A percentile compares a stretch with the other conserved stretches of the same genome.
These are phyloP conservation scores for Stegastes partitus DNA, from an alignment of 2,113 vertebrate genomes.

Conservation along the genomic window DNA sequence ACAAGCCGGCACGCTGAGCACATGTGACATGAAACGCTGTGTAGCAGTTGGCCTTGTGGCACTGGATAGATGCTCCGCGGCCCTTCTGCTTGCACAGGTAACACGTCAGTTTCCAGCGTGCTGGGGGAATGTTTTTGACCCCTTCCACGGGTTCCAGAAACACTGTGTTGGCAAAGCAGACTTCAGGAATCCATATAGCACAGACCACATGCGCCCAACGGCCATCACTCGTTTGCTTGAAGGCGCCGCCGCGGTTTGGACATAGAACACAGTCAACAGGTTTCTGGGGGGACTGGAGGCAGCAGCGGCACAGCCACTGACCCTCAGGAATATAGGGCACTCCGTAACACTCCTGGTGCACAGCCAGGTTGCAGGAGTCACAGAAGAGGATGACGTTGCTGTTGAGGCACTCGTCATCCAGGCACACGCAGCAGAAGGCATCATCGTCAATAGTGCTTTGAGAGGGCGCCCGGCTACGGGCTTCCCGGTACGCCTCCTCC, in stretches of 20 bases:
- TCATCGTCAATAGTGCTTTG: constrained; percentile 94
- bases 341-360: constrained; percentile 98
- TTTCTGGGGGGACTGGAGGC: constrained; percentile 94
- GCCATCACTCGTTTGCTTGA: constrained; percentile 97
- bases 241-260: constrained; percentile 96
- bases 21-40: constrained; percentile 98
- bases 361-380: constrained; percentile 97
- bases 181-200: constrained; percentile 99
- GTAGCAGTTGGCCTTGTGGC: constrained; percentile 98
- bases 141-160: constrained; percentile 98
- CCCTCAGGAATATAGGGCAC: constrained; percentile 98
- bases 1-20: constrained; percentile 94
- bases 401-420: constrained; percentile 98
- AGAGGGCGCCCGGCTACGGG: constrained; percentile 88
- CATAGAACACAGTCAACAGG: constrained; percentile 97
- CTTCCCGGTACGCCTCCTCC: constrained; percentile 95
- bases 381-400: constrained; percentile 99
- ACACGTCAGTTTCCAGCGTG: constrained; percentile 96
- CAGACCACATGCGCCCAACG: constrained; percentile 98
- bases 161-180: constrained; percentile 98
- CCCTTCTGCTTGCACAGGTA: constrained; percentile 98
- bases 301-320: constrained; percentile 98
- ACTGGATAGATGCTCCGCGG: constrained; percentile 95
- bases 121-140: constrained; percentile 92
- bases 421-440: constrained; percentile 97